Evolutionary conservation across 1,140 invertebrate species (phyloP).

Genomic region (Rhizoglyphus robini): DNA sequence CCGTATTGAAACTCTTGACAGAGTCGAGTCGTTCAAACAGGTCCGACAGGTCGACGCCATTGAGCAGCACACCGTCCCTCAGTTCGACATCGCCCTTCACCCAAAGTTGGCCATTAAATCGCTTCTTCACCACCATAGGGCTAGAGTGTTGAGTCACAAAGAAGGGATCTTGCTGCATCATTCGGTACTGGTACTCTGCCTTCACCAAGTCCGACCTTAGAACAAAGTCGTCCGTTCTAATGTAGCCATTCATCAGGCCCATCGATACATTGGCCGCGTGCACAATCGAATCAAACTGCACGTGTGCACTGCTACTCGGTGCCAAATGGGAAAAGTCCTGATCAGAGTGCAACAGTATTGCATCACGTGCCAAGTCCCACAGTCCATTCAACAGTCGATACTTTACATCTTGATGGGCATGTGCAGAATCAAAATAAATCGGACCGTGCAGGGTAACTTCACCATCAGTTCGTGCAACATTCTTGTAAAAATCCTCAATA

Average conservation of each 20-base stretch:
- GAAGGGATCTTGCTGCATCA: no score
- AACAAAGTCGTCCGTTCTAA: neutral
- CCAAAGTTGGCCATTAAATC: neutral
- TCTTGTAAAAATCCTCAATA: neutral
- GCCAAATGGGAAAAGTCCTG: conserved; percentile 4
- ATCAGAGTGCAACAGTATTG: neutral
- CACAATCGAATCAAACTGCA: neutral
- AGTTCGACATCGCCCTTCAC: neutral
- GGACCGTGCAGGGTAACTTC: neutral
- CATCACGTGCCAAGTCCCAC: neutral
- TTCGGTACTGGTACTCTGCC: no score
- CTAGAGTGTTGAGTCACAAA: no score
- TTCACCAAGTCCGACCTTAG: neutral
- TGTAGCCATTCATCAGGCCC: neutral
- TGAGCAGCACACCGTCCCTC: neutral
- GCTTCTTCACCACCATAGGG: neutral
- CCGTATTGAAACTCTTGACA: neutral
- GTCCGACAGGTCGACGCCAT: neutral
- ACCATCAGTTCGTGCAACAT: neutral
- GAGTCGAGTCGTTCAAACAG: neutral
- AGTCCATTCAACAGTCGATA: neutral
- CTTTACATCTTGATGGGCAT: neutral
- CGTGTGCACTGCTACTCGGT: neutral
- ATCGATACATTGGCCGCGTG: neutral
- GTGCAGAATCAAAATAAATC: neutral